Percentiles rank a stretch among this genome's conserved stretches.
Conservation (phyloP, 2,888 invertebrate genomes). For the Volucella zonaria region DNA sequence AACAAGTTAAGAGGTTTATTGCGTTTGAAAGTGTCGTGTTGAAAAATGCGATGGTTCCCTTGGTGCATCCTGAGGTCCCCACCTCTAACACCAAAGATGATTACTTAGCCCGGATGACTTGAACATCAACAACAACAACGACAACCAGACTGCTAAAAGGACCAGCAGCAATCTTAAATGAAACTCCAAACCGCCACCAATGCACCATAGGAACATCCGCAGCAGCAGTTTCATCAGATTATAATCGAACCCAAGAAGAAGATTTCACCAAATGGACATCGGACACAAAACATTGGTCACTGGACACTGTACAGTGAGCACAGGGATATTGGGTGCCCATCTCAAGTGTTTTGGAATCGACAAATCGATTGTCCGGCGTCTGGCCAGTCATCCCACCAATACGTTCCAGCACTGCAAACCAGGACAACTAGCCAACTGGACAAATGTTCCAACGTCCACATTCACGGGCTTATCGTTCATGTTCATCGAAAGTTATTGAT, state of each 20-base stretch:
- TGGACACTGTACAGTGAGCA: background rate
- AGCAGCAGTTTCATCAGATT: slow-evolving; percentile 64
- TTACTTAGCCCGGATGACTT: slow-evolving; percentile 60
- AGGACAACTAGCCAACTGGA: slow-evolving; percentile 35
- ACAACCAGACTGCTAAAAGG: slow-evolving; percentile 30
- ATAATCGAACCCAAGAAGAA: slow-evolving; percentile 62
- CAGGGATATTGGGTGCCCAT: slow-evolving; percentile 27
- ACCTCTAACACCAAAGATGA: slow-evolving; percentile 68
- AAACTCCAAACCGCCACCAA: slow-evolving; percentile 67
- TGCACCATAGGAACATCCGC: slow-evolving; percentile 33
- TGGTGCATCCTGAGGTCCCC: slow-evolving; percentile 60
- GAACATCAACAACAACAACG: slow-evolving; percentile 31
- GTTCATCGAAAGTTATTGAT: slow-evolving; percentile 74
- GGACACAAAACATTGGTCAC: no score
- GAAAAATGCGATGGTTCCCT: slow-evolving; percentile 75
- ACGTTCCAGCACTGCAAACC: slow-evolving; percentile 18
- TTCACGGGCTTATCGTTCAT: slow-evolving; percentile 72
- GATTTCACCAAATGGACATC: slow-evolving; percentile 21
- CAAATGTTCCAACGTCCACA: slow-evolving; percentile 62
- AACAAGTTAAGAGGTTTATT: slow-evolving; percentile 76
- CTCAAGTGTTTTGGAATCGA: slow-evolving; percentile 70
- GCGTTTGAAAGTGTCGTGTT: slow-evolving; percentile 75
- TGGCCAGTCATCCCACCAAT: slow-evolving; percentile 37
- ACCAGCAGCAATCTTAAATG: slow-evolving; percentile 42
- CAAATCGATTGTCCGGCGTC: slow-evolving; percentile 72